phyloP scores from a whole-genome alignment of 2,888 invertebrate genomes.

The Tricholauxania praeusta region DNA sequence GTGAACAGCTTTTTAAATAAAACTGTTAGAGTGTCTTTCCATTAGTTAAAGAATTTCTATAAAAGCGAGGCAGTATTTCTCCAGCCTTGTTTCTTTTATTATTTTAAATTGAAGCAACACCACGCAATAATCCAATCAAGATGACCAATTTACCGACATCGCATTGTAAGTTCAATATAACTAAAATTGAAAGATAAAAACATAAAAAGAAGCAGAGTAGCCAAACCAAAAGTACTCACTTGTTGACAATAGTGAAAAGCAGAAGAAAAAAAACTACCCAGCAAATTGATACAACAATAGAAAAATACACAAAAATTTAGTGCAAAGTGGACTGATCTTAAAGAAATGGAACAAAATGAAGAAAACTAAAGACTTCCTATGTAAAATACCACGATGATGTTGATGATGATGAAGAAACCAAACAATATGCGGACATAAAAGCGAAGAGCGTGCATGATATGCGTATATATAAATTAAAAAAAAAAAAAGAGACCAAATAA shows the following conservation, averaged over 20 bases:
- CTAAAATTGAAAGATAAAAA: too few species aligned
- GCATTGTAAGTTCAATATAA: too few species aligned
- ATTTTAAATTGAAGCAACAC: conserved; percentile 17
- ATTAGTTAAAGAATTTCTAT: neutral
- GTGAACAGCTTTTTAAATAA: neutral
- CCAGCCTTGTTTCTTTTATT: neutral
- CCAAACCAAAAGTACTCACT: conserved; percentile 1
- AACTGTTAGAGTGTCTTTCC: neutral
- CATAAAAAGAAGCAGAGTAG: neutral
- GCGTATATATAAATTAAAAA: neutral
- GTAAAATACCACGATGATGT: neutral
- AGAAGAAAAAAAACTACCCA: neutral
- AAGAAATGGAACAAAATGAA: neutral
- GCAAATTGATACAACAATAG: conserved; percentile 11
- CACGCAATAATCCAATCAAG: conserved; percentile 25
- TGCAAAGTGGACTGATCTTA: neutral
- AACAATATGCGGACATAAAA: neutral
- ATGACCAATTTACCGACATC: conserved; percentile 7
- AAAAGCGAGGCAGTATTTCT: neutral
- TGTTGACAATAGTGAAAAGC: neutral
- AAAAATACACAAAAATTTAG: neutral
- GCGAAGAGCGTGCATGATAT: neutral
- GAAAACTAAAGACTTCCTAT: conserved; percentile 1
- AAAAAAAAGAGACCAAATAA: neutral
- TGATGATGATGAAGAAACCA: neutral